Evolutionary conservation across 2,113 vertebrate species (phyloP).

Genomic region (Xiphorhynchus elegans): DNA sequence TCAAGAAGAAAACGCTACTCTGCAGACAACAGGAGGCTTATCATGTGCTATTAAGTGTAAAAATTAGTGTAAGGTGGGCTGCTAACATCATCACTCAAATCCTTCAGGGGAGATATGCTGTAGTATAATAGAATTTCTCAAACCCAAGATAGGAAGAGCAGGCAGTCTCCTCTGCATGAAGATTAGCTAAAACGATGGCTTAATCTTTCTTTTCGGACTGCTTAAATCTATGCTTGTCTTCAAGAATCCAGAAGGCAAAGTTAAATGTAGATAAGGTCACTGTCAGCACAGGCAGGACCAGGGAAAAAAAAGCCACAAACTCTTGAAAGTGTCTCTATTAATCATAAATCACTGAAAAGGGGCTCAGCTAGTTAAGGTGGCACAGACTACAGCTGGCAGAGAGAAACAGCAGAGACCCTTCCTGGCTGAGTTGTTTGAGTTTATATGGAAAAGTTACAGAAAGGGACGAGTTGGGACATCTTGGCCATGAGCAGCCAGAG

Average conservation of each 20-base stretch:
- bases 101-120: background rate
- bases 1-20: background rate
- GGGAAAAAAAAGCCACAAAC: background rate
- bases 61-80: constrained; percentile 5
- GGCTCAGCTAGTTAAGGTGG: background rate
- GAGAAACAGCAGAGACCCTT: background rate
- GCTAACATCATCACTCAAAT: constrained; percentile 36
- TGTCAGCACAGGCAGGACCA: background rate
- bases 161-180: background rate
- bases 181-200: background rate
- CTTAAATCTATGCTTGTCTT: background rate
- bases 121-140: background rate
- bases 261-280: constrained; percentile 16
- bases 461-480: background rate
- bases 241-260: constrained; percentile 6
- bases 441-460: background rate
- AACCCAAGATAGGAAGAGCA: background rate
- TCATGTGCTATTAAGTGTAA: background rate
- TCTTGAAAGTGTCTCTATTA: background rate
- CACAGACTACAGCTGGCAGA: background rate
- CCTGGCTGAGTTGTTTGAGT: background rate
- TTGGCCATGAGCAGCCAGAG: background rate
- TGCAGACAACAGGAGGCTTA: background rate
- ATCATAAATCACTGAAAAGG: background rate
- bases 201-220: constrained; percentile 5